These are phyloP conservation scores for Thera britannica DNA, from an alignment of 2,888 invertebrate genomes.

Conservation along the genomic window DNA sequence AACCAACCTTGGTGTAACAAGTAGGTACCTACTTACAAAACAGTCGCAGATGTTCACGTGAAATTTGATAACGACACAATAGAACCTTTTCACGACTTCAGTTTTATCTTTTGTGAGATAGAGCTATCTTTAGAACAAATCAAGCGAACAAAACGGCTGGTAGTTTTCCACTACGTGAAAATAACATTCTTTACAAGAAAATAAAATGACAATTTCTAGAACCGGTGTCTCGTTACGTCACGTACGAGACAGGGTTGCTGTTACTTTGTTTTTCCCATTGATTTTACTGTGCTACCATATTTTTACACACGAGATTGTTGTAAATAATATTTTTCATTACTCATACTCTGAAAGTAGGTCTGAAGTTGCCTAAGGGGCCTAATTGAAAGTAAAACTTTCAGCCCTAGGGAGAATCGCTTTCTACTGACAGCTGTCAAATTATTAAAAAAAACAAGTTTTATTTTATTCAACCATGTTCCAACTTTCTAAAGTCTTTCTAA, in stretches of 20 bases:
- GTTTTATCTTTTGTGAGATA: slow-evolving; percentile 26
- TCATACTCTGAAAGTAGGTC: no score
- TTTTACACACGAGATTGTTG: slow-evolving; percentile 19
- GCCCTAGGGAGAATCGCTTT: no score
- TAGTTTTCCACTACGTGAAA: slow-evolving; percentile 29
- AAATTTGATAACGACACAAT: slow-evolving; percentile 17
- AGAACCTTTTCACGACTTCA: slow-evolving; percentile 8
- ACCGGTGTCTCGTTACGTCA: slow-evolving; percentile 30
- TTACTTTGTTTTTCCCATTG: slow-evolving; percentile 40
- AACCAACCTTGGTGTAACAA: not conserved
- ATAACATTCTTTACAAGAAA: slow-evolving; percentile 34
- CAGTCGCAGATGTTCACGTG: slow-evolving; percentile 13
- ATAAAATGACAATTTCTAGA: slow-evolving; percentile 33
- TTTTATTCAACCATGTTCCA: no score
- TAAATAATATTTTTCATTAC: slow-evolving; percentile 10
- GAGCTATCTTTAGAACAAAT: slow-evolving; percentile 30
- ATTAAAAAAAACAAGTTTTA: no score
- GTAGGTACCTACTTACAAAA: slow-evolving; percentile 4
- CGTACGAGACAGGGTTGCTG: slow-evolving; percentile 22
- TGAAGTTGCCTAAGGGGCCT: no score
- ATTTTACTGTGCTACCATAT: slow-evolving; percentile 42
- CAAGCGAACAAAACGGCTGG: slow-evolving; percentile 28
- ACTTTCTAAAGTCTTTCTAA: no score
- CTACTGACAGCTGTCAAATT: no score
- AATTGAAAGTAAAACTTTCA: no score